These are phyloP conservation scores for Zaprionus bogoriensis DNA, from an alignment of 2,888 invertebrate species.

Conservation along the genomic window DNA sequence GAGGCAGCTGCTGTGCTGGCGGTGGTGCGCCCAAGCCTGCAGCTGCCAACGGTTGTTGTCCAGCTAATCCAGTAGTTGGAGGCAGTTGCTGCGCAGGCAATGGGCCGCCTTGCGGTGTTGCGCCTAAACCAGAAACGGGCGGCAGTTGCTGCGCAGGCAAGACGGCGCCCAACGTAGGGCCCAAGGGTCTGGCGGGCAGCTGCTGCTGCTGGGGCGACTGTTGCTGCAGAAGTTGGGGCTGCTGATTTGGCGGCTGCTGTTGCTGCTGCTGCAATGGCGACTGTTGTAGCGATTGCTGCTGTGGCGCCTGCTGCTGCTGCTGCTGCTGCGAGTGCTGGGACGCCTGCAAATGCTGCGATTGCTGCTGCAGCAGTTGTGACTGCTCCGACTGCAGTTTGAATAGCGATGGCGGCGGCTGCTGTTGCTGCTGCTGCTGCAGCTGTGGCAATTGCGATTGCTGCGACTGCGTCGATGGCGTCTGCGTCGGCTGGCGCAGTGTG, in stretches of 20 bases:
- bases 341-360: no score
- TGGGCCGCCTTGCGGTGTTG: no score
- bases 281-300: background rate
- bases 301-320: background rate
- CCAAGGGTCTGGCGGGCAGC: background rate
- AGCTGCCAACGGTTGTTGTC: no score
- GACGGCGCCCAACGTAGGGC: background rate
- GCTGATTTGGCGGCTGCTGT: background rate
- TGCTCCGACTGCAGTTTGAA: constrained; percentile 1
- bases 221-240: background rate
- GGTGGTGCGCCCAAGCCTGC: no score
- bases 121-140: no score
- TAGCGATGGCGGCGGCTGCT: background rate
- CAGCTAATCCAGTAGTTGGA: no score
- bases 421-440: no score
- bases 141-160: no score
- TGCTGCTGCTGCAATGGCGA: background rate
- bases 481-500: background rate
- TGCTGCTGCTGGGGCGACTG: background rate
- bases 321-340: background rate
- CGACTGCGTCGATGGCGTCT: background rate
- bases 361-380: no score
- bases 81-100: no score
- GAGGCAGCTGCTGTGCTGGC: no score
- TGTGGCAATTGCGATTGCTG: background rate